phyloP scores from a whole-genome alignment of 2,888 invertebrate genomes.

The Clostera curtula region DNA sequence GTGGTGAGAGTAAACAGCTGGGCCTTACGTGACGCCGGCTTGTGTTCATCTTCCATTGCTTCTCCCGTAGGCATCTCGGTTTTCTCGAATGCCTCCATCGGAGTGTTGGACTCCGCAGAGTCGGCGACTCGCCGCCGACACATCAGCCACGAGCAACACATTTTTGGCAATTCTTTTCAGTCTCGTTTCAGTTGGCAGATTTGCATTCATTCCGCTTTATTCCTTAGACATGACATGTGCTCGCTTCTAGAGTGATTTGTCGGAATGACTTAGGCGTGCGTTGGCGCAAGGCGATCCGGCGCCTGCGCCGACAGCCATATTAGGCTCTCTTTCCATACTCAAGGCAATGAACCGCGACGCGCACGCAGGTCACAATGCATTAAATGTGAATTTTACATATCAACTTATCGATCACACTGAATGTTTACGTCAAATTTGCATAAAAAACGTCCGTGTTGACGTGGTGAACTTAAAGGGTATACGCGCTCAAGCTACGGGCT shows the following conservation, averaged over 20 bases:
- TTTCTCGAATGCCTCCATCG: slow-evolving; percentile 49
- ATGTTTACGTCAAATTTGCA: slow-evolving; percentile 15
- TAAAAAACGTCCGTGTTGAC: slow-evolving; percentile 7
- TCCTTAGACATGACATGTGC: slow-evolving; percentile 33
- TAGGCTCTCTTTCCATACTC: slow-evolving; percentile 66
- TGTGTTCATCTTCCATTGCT: slow-evolving; percentile 31
- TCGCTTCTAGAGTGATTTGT: slow-evolving; percentile 44
- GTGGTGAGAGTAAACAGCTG: slow-evolving; percentile 28
- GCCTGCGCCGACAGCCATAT: slow-evolving; percentile 55
- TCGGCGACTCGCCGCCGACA: slow-evolving; percentile 60
- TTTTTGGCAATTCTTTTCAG: slow-evolving; percentile 30
- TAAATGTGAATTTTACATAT: slow-evolving; percentile 23
- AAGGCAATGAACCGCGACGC: slow-evolving; percentile 72
- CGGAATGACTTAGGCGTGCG: slow-evolving; percentile 52
- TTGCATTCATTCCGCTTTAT: slow-evolving; percentile 14
- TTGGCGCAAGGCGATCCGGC: slow-evolving; percentile 64
- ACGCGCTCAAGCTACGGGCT: background rate
- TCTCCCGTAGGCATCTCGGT: slow-evolving; percentile 27
- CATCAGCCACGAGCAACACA: slow-evolving; percentile 68
- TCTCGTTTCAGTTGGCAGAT: slow-evolving; percentile 22
- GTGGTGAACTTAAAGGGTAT: slow-evolving; percentile 4
- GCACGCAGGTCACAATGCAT: slow-evolving; percentile 26
- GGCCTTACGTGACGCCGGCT: slow-evolving; percentile 55
- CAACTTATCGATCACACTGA: slow-evolving; percentile 19
- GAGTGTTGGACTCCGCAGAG: slow-evolving; percentile 37